phyloP scores from a whole-genome alignment of 2,888 invertebrate species.

The Gerosis bhagava region DNA sequence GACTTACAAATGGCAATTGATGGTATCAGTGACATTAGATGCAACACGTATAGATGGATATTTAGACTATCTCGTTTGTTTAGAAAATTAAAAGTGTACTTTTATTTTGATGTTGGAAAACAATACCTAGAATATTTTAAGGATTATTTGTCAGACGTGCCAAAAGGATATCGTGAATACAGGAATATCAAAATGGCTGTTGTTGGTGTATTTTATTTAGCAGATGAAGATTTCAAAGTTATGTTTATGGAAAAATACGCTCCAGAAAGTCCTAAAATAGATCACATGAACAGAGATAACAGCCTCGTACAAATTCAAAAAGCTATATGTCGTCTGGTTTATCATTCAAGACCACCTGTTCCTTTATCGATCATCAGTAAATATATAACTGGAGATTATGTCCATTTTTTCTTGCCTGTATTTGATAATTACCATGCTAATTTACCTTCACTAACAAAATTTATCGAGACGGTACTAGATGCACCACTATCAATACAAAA shows the following conservation, averaged over 20 bases:
- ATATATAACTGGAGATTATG: slow-evolving; percentile 55
- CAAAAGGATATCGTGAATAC: not conserved
- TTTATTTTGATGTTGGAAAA: slow-evolving; percentile 46
- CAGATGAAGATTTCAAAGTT: slow-evolving; percentile 38
- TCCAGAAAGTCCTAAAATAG: slow-evolving; percentile 46
- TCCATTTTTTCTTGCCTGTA: slow-evolving; percentile 47
- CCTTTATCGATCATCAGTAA: slow-evolving; percentile 40
- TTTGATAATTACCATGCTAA: slow-evolving; percentile 47
- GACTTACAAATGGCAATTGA: slow-evolving; percentile 35
- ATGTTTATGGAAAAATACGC: slow-evolving; percentile 46
- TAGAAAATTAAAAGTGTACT: slow-evolving; percentile 53
- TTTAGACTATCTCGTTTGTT: slow-evolving; percentile 41
- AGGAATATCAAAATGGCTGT: slow-evolving; percentile 34
- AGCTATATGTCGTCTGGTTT: slow-evolving; percentile 49
- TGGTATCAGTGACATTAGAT: slow-evolving; percentile 30
- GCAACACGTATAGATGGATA: slow-evolving; percentile 16
- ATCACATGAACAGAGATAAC: slow-evolving; percentile 39
- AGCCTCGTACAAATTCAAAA: slow-evolving; percentile 41
- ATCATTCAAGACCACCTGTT: slow-evolving; percentile 50
- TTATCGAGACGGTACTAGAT: slow-evolving; percentile 45
- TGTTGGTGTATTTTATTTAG: slow-evolving; percentile 47
- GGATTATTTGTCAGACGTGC: slow-evolving; percentile 30
- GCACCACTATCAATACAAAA: slow-evolving; percentile 54
- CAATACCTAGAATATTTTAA: slow-evolving; percentile 42
- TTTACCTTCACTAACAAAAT: slow-evolving; percentile 43